Evolutionary conservation across 1,140 invertebrate genomes (phyloP).

Genomic region (Cherax quadricarinatus): DNA sequence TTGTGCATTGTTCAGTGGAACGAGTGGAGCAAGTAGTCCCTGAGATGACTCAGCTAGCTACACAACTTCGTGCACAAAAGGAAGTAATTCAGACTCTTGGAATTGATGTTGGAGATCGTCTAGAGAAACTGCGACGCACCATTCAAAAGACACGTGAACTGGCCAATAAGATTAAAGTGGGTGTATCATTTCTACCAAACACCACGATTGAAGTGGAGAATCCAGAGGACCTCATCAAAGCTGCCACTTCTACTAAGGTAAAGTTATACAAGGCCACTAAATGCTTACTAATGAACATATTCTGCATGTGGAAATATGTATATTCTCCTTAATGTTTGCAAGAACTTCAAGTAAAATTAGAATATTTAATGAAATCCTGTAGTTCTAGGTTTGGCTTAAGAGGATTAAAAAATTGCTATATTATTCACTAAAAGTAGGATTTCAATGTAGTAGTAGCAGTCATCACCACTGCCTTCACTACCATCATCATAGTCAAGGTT

Average conservation of each 20-base stretch:
- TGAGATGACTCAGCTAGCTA: constrained; percentile 80
- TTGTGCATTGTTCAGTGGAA: constrained; percentile 79
- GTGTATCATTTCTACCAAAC: constrained; percentile 89
- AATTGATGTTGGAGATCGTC: constrained; percentile 82
- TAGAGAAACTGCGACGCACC: constrained; percentile 85
- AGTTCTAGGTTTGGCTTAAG: no score
- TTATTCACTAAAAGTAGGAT: no score
- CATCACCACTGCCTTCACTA: no score
- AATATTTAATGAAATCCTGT: neutral
- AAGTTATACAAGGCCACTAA: neutral
- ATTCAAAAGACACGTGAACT: constrained; percentile 88
- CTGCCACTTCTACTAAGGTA: constrained; percentile 90
- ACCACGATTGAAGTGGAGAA: constrained; percentile 91
- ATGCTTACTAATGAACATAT: neutral
- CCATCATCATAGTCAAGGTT: no score
- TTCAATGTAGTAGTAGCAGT: no score
- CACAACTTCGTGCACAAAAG: constrained; percentile 81
- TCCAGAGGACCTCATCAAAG: constrained; percentile 87
- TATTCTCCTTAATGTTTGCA: neutral
- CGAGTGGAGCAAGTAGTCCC: constrained; percentile 82
- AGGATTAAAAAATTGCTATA: no score
- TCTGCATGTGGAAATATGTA: neutral
- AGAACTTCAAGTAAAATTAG: neutral
- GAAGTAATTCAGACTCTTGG: constrained; percentile 76
- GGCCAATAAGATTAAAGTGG: constrained; percentile 82